phyloP scores from a whole-genome alignment of 2,797 vertebrate genomes.

The Petrocephalus schoutedeni region DNA sequence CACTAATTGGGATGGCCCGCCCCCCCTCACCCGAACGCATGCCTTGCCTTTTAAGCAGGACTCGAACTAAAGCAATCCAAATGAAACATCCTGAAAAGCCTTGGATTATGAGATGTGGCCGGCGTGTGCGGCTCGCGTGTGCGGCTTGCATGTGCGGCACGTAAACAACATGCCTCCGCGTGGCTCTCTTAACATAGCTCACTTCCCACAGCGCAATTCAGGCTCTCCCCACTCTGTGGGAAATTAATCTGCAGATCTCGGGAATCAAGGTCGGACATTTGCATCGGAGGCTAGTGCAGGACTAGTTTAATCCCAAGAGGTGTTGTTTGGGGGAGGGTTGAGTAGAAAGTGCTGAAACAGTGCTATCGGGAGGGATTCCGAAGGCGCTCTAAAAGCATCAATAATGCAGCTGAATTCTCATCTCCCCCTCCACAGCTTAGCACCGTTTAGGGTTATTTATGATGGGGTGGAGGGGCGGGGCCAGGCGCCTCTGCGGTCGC shows the following conservation, averaged over 20 bases:
- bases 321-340: not conserved
- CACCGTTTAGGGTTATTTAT: slow-evolving; percentile 41
- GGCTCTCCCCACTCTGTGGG: not conserved
- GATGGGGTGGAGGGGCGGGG: not conserved
- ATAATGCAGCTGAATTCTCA: slow-evolving; percentile 34
- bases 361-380: slow-evolving; percentile 36
- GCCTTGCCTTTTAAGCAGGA: not conserved
- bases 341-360: slow-evolving; percentile 26
- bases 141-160: not conserved
- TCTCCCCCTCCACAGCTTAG: slow-evolving; percentile 38
- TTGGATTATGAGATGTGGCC: not conserved
- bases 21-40: not conserved
- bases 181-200: not conserved
- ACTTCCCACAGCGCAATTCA: not conserved
- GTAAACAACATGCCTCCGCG: not conserved
- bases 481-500: not conserved
- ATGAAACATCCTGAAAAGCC: not conserved
- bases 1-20: not conserved
- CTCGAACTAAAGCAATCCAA: not conserved
- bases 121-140: not conserved
- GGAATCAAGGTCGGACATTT: slow-evolving; percentile 64
- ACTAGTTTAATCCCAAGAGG: slow-evolving; percentile 26
- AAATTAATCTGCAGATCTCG: slow-evolving; percentile 28
- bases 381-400: slow-evolving; percentile 30
- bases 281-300: slow-evolving; percentile 55